Conservation (phyloP, 2,113 vertebrate species). For the Vulpes lagopus region DNA sequence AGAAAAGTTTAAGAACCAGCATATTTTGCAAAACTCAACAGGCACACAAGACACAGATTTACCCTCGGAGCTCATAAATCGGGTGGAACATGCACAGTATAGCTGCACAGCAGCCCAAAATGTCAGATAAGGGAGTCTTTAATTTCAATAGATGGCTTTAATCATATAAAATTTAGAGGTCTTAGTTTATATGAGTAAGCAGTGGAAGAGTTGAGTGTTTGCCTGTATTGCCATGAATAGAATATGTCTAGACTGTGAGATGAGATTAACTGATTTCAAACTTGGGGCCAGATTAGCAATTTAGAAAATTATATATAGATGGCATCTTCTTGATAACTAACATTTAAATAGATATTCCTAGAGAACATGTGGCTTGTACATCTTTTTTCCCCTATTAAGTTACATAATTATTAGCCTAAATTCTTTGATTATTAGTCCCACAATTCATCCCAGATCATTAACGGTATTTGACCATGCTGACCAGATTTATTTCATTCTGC, state of each 20-base stretch:
- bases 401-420: not conserved
- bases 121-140: not conserved
- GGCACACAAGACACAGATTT: not conserved
- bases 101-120: not conserved
- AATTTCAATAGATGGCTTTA: not conserved
- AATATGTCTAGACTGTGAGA: not conserved
- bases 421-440: not conserved
- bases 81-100: not conserved
- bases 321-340: not conserved
- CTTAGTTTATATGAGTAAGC: not conserved
- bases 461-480: not conserved
- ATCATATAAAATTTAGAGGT: not conserved
- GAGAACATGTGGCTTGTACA: not conserved
- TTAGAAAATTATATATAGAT: slow-evolving; percentile 8
- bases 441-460: not conserved
- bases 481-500: not conserved
- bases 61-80: not conserved
- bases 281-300: not conserved
- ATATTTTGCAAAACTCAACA: not conserved
- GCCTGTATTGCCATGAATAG: not conserved
- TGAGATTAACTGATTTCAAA: not conserved
- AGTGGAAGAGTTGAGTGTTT: not conserved
- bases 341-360: not conserved
- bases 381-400: not conserved
- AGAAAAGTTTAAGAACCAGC: slow-evolving; percentile 55